Percentiles rank a stretch among this genome's conserved stretches.
Evolutionary conservation across 2,113 vertebrate species (phyloP).

Genomic region (Planiliza haematocheilus): DNA sequence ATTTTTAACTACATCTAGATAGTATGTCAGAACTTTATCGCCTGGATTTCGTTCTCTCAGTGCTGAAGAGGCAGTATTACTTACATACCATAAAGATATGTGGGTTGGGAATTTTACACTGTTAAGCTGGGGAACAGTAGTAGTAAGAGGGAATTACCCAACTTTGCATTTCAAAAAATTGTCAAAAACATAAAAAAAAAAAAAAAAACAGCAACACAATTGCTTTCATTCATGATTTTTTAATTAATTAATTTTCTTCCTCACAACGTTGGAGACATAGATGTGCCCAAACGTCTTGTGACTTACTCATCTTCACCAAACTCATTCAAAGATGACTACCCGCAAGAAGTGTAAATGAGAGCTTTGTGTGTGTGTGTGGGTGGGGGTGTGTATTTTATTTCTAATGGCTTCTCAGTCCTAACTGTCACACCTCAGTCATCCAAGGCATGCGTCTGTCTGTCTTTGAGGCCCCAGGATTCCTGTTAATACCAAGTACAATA

Average conservation of each 20-base stretch:
- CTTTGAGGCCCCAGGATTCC: constrained; percentile 45
- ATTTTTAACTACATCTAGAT: constrained; percentile 72
- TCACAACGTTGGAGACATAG: constrained; percentile 32
- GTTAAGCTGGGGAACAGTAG: constrained; percentile 7
- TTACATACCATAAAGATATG: constrained; percentile 28
- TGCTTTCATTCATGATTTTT: constrained; percentile 47
- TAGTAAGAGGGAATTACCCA: constrained; percentile 11
- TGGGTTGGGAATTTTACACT: constrained; percentile 25
- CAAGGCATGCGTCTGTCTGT: constrained; percentile 55
- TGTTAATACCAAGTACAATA: constrained; percentile 61
- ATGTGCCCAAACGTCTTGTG: constrained; percentile 46
- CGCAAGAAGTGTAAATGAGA: constrained; percentile 43
- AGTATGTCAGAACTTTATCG: constrained; percentile 57
- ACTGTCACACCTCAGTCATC: constrained; percentile 61
- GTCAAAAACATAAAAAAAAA: not conserved
- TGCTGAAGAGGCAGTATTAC: constrained; percentile 27
- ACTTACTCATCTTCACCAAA: constrained; percentile 53
- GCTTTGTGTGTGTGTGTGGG: constrained; percentile 1
- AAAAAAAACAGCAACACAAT: constrained; percentile 2
- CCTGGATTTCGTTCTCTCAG: constrained; percentile 41
- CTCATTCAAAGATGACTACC: constrained; percentile 50
- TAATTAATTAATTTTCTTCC: constrained; percentile 22
- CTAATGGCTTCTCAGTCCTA: constrained; percentile 41
- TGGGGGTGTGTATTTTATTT: constrained; percentile 24
- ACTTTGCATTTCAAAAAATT: constrained; percentile 24